Base-by-base conservation (phyloP, 2,113 vertebrate genomes). In the Chamaea fasciata region DNA sequence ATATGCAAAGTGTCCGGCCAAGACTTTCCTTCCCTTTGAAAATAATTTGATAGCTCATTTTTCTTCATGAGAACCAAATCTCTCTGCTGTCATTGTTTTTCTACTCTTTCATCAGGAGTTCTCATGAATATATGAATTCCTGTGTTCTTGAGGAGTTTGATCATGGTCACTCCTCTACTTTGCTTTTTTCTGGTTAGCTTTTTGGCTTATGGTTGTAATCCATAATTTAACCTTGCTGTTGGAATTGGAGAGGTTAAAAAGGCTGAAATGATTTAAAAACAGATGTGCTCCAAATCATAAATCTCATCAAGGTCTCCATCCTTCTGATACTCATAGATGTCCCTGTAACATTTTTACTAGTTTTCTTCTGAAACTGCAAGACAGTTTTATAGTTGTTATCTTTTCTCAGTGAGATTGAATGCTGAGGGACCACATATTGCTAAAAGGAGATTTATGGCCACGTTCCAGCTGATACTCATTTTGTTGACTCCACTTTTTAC, bases 401-500 rank as follows among this genome's bases (percentile, higher is more conserved):
- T 70, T 64, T 89, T 82, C 52, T 53, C n/a, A 18, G 47, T 55
- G 68, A 80, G 62, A 90, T 9, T 56, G 69, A 89, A 82, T 56
- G 24, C 64, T 78, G 60, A 87, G 53, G 62, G 84, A 56, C 37
- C 68, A 74, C 35, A 33, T 47, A 74, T 24, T 87, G 42, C 77
- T 57, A 82, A 71, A 68, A 87, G 42, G 74, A 85, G 39, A 67
- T 83, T 80, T 82, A 56, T 89, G 83, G 77, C 89, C 63, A 1
- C 49, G 20, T 94, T 50, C 65, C 64, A 92, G 59, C 27, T 62
- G 64, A 62, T 92, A 76, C 1, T 86, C 46, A 57, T 88, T 95
- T 83, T 94, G 79, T 90, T 95, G 95, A 80, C 46, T 79, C 13
- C 23, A 35, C 63, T 86, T 73, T 50, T 83, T 93, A 86, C 50